Evolutionary conservation across 2,113 vertebrate genomes (phyloP), one percentile per base, ranked within the genome.

Genomic region (Varanus komodoensis): DNA sequence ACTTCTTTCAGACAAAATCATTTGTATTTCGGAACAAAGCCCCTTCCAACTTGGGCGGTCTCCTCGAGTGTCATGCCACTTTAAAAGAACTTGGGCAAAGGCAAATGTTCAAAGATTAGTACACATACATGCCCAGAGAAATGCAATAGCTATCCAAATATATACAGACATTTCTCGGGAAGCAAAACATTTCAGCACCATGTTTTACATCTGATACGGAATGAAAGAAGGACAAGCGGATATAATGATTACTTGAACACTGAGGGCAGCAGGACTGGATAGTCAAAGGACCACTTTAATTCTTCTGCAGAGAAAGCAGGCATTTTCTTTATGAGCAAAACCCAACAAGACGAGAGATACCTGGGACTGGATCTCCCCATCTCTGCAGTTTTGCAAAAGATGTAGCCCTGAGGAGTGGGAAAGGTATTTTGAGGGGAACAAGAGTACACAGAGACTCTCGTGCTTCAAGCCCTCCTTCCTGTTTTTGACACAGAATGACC

Each of bases 1-100:
- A 93, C 93, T 92, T 95, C 94, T 89, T 94, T 94, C 91, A 91
- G 87, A 92, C 84, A 93, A 90, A 93, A 95, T 93, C 92, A 89
- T 81, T 79, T 93, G 93, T 94, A 94, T 92, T 91, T 94, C 94
- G 94, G 94, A 95, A 93, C 85, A 94, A 95, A 95, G 89, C 50
- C 91, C 94, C 89, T 34, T 38, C 87, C 80, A 61, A 82, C 52
- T 94, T 90, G 89, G 79, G 92, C 78, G 91, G 92, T 71, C 89
- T 19, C 90, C 61, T 75, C 1, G 2, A 69, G 91, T 78, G 90
- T 71, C 57, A 61, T 4, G 54, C 64, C 82, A 77, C 91, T 90
- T 91, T 93, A 87, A 84, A 86, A 81, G 61, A 85, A 90, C 80
- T 34, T 87, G 87, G 81, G 73, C 74, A 95, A 91, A 93, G 86